A percentile compares a stretch with the other conserved stretches of the same genome.
Evolutionary conservation across 2,797 vertebrate species (phyloP).

Genomic region (Gymnothorax javanicus): DNA sequence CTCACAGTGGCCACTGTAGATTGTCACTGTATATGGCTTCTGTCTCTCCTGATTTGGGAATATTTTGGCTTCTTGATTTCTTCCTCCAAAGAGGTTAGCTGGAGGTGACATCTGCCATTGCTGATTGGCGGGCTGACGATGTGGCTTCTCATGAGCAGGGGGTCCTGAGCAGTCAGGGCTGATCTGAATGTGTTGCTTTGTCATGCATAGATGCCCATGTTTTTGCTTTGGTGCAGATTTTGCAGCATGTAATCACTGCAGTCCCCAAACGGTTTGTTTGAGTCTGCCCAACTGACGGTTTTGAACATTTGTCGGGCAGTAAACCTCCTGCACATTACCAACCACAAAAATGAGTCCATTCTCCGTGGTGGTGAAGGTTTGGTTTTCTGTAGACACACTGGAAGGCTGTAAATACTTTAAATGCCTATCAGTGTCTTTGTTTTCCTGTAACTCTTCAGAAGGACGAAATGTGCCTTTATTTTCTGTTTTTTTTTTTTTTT

Average conservation of each 20-base stretch:
- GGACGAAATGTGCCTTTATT: conserved; percentile 13
- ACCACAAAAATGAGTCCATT: background rate
- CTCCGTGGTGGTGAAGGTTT: background rate
- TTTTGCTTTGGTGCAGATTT: background rate
- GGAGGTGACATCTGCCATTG: background rate
- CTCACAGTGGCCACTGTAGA: no score
- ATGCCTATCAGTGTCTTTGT: background rate
- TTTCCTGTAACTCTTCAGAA: background rate
- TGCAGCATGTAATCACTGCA: background rate
- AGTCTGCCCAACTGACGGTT: background rate
- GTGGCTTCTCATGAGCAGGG: background rate
- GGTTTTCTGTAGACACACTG: background rate
- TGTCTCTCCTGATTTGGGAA: no score
- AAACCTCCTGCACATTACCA: background rate
- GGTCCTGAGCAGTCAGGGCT: background rate
- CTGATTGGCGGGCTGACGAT: background rate
- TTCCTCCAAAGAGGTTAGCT: background rate
- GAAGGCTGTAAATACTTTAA: conserved; percentile 5
- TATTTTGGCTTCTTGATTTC: no score
- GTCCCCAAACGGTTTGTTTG: background rate
- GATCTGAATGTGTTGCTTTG: background rate
- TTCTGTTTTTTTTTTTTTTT: conserved; percentile 11
- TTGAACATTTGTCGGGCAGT: background rate
- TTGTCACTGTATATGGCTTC: no score
- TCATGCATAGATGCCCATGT: background rate